phyloP scores from a whole-genome alignment of 2,113 vertebrate genomes.

The Fregetta grallaria region DNA sequence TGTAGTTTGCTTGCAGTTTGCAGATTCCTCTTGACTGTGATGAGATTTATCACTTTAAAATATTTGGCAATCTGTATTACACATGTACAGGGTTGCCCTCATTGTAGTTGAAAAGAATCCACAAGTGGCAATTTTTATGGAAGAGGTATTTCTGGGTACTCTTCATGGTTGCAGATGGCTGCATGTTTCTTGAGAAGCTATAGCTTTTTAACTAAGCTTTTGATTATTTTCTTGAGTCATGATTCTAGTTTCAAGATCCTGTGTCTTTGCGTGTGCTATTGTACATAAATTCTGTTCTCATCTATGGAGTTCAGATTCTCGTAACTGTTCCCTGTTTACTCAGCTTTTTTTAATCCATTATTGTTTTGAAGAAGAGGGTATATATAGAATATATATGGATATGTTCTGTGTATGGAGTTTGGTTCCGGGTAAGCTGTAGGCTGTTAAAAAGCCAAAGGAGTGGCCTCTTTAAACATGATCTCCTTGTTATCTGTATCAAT shows the following conservation, averaged over 20 bases:
- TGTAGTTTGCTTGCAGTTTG: background rate
- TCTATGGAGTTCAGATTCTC: slow-evolving; percentile 49
- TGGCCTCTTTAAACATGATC: background rate
- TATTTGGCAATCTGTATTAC: background rate
- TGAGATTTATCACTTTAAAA: background rate
- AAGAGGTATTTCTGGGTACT: background rate
- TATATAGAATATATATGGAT: background rate
- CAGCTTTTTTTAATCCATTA: background rate
- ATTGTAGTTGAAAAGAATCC: background rate
- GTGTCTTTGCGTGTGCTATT: slow-evolving; percentile 53
- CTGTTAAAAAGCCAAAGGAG: background rate
- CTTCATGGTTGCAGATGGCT: background rate
- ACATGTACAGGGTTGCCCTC: background rate
- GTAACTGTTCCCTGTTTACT: slow-evolving; percentile 20
- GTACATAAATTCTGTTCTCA: slow-evolving; percentile 54
- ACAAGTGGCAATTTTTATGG: background rate
- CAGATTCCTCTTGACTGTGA: background rate
- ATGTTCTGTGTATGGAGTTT: background rate
- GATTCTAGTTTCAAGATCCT: slow-evolving; percentile 59
- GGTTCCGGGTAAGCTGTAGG: background rate
- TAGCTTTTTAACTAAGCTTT: slow-evolving; percentile 46
- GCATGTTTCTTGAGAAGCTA: background rate
- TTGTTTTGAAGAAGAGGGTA: background rate
- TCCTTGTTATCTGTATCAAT: background rate
- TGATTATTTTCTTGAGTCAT: slow-evolving; percentile 63